These are phyloP conservation scores for Portunus trituberculatus DNA, from an alignment of 1,140 invertebrate genomes.

Conservation along the genomic window DNA sequence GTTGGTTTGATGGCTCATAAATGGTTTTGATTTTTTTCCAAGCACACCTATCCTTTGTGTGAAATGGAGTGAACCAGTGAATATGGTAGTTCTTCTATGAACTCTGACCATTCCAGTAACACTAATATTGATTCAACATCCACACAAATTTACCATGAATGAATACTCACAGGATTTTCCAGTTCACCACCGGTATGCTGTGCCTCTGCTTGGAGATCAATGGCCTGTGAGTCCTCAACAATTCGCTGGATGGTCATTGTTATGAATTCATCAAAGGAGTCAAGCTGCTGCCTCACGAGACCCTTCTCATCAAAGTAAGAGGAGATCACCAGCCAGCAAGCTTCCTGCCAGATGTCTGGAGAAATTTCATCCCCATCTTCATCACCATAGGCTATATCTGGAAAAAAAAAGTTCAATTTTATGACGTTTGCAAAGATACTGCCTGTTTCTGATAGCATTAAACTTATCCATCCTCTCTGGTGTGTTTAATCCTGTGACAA, in stretches of 20 bases:
- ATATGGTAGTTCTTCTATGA: background rate
- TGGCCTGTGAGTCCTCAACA: conserved; percentile 98
- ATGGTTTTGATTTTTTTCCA: background rate
- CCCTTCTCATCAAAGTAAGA: conserved; percentile 99
- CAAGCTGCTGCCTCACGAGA: conserved; percentile 98
- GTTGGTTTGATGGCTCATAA: background rate
- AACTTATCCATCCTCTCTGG: no score
- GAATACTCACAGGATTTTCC: conserved; percentile 88
- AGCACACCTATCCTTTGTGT: background rate
- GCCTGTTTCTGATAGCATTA: no score
- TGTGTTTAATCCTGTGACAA: no score
- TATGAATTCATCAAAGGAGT: conserved; percentile 99
- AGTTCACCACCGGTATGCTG: conserved; percentile 96
- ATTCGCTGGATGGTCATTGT: conserved; percentile 99
- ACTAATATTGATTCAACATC: background rate
- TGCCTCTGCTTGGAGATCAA: conserved; percentile 98
- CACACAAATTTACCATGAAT: background rate
- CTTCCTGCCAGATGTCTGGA: conserved; percentile 98
- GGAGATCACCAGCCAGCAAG: conserved; percentile 99
- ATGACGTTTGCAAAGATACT: no score
- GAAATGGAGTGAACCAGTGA: background rate
- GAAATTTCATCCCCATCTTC: conserved; percentile 94
- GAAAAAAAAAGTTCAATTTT: background rate
- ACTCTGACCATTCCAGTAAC: no score
- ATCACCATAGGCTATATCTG: conserved; percentile 78